Evolutionary conservation across 2,888 invertebrate genomes (phyloP), one percentile per base, ranked within the genome.

Genomic region (Lacanobia oleracea): DNA sequence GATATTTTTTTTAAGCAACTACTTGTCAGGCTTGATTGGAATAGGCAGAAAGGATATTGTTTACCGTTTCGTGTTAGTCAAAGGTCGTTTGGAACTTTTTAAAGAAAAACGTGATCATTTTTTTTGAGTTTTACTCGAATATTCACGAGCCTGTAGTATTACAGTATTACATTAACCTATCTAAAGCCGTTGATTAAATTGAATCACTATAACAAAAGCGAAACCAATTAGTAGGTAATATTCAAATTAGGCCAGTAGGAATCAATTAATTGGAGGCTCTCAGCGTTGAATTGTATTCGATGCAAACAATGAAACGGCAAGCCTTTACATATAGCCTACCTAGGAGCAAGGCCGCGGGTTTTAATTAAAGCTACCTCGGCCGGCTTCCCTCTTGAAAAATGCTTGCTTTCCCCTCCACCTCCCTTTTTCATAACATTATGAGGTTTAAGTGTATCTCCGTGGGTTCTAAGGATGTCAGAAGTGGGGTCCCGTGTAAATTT

Each of bases 361-460:
- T 76, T 81, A 81, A 83, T 83, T 82, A 81, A 79, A 61, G 62
- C 43, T 56, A 65, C 64, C 65, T n/a, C 70, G 14, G 14, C n/a
- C 43, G 33, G 43, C 40, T 72, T 60, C 14, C 68, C 54, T 51
- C 71, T 62, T 51, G n/a, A 48, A 64, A 73, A 84, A 74, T 59
- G 71, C 59, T 69, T 71, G 51, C 62, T 53, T 74, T 72, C 50
- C 62, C 65, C 57, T 69, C 43, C 61, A 54, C 27, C 57, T 68
- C 54, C 66, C 37, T 40, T 72, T 81, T 66, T 51, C 65, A 75
- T 83, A 82, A 68, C 50, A 74, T 77, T 82, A 81, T 62, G 51
- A 70, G 57, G 56, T 75, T 71, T 61, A 72, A 63, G 63, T 33
- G 71, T 57, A 75, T 56, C 68, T 72, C 53, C 18, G 56, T 27